Evolutionary conservation across 1,140 invertebrate species (phyloP).

Genomic region (Araneus ventricosus): DNA sequence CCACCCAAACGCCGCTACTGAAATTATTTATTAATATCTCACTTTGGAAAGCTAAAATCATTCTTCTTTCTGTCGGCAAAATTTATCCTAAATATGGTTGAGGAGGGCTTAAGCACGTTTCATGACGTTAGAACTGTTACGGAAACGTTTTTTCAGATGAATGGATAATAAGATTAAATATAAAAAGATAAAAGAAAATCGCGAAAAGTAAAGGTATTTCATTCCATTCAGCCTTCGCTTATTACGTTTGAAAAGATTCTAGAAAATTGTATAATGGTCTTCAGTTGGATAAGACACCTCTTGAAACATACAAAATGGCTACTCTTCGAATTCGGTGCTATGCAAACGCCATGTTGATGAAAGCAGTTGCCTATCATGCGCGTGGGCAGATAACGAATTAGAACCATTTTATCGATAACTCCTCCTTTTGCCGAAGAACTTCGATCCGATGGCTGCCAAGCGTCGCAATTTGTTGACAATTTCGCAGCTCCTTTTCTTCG

Average conservation of each 20-base stretch:
- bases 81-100: too few species aligned
- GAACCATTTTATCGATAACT: background rate
- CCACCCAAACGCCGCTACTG: too few species aligned
- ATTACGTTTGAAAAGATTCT: background rate
- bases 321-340: background rate
- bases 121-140: too few species aligned
- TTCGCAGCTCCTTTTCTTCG: background rate
- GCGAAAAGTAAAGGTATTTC: too few species aligned
- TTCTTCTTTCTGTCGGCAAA: too few species aligned
- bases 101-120: too few species aligned
- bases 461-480: constrained; percentile 24
- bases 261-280: background rate
- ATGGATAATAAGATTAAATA: too few species aligned
- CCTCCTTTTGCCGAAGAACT: constrained; percentile 23
- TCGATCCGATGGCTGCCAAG: background rate
- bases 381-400: background rate
- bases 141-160: too few species aligned
- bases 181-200: too few species aligned
- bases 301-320: background rate
- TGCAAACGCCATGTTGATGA: background rate
- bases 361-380: background rate
- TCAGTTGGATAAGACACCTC: background rate
- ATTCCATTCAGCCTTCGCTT: background rate
- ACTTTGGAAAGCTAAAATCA: too few species aligned
- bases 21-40: too few species aligned